These are phyloP conservation scores for Schizopygopsis pylzovi DNA, from an alignment of 2,797 vertebrate genomes.

Conservation along the genomic window DNA sequence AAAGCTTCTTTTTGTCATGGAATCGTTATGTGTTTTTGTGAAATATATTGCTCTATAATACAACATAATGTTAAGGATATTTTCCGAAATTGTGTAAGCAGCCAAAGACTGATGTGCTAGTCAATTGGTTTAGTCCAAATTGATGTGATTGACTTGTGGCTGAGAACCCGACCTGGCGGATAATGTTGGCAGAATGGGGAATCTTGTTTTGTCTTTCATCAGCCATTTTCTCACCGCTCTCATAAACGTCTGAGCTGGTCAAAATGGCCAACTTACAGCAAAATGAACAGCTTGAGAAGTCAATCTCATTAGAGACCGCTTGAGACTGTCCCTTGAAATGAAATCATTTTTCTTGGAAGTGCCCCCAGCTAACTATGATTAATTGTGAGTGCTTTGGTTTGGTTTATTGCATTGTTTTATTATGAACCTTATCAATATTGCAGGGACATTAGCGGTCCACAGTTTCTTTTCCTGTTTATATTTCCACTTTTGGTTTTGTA, in stretches of 20 bases:
- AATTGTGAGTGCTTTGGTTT: slow-evolving; percentile 73
- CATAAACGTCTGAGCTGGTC: slow-evolving; percentile 47
- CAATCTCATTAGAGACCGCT: slow-evolving; percentile 74
- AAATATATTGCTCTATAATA: slow-evolving; percentile 38
- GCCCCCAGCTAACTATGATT: slow-evolving; percentile 74
- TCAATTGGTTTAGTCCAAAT: slow-evolving; percentile 41
- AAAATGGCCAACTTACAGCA: slow-evolving; percentile 65
- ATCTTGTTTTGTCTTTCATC: slow-evolving; percentile 48
- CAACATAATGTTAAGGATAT: slow-evolving; percentile 42
- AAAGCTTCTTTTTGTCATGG: slow-evolving; percentile 59
- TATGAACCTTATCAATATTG: slow-evolving; percentile 66
- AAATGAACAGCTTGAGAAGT: slow-evolving; percentile 60
- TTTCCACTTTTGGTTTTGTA: slow-evolving; percentile 45
- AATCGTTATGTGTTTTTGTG: slow-evolving; percentile 57
- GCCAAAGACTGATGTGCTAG: slow-evolving; percentile 34
- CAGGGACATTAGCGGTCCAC: slow-evolving; percentile 48
- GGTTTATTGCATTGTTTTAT: slow-evolving; percentile 73
- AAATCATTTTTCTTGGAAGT: slow-evolving; percentile 73
- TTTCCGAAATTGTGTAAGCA: slow-evolving; percentile 16
- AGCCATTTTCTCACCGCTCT: slow-evolving; percentile 46
- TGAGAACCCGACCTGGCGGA: slow-evolving; percentile 37
- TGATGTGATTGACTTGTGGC: slow-evolving; percentile 45
- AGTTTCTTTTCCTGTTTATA: slow-evolving; percentile 28
- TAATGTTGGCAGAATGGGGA: slow-evolving; percentile 30
- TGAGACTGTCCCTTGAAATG: slow-evolving; percentile 71